Conservation (phyloP, 2,797 vertebrate genomes). For the Lates japonicus region DNA sequence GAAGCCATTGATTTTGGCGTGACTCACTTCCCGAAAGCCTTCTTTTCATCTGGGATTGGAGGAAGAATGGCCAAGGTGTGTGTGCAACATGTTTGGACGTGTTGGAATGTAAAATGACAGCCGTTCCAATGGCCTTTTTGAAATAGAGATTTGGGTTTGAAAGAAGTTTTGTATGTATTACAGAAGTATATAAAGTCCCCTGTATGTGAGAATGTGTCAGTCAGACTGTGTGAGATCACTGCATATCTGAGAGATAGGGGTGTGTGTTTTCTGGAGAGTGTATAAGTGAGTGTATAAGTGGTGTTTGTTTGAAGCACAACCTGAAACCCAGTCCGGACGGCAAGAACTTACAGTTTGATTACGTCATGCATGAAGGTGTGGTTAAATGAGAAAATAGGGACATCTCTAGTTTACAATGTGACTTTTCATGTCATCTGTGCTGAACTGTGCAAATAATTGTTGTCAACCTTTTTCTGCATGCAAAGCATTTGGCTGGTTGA, state of each 20-base stretch:
- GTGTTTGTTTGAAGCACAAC: too few relatives aligned
- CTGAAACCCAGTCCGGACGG: too few relatives aligned
- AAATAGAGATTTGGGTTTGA: not conserved
- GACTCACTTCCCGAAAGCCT: slow-evolving; percentile 49
- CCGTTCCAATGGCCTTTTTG: not conserved
- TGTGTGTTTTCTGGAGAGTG: too few relatives aligned
- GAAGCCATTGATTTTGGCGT: not conserved
- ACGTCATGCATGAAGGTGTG: not conserved
- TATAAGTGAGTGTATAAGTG: too few relatives aligned
- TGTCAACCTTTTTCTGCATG: not conserved
- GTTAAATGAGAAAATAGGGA: not conserved
- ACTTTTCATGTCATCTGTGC: not conserved
- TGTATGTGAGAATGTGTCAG: not conserved
- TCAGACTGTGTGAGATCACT: not conserved
- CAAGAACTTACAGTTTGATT: too few relatives aligned
- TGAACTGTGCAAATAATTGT: not conserved
- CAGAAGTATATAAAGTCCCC: not conserved
- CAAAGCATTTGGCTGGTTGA: not conserved
- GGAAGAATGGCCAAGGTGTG: slow-evolving; percentile 50
- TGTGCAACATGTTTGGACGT: slow-evolving; percentile 42
- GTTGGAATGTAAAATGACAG: slow-evolving; percentile 4
- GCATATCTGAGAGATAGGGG: not conserved
- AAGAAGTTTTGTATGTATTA: not conserved
- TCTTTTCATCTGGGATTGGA: slow-evolving; percentile 34
- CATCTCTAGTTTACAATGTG: not conserved